These are phyloP conservation scores for Athripsodes cinereus DNA, from an alignment of 2,888 invertebrate genomes.

Conservation along the genomic window DNA sequence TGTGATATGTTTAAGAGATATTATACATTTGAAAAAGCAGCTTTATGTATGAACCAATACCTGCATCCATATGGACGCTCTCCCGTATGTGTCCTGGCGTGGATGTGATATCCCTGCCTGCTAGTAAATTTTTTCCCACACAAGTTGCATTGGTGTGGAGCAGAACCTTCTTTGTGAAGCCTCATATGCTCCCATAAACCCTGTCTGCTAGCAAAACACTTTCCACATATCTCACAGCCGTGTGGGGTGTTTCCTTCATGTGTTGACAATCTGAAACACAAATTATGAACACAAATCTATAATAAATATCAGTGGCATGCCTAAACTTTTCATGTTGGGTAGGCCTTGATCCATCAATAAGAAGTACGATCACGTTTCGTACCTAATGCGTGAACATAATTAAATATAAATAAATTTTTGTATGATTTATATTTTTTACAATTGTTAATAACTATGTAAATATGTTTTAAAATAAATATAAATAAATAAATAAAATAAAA, in stretches of 20 bases:
- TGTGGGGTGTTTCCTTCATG: conserved; percentile 40
- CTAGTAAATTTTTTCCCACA: conserved; percentile 49
- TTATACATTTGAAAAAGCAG: not conserved
- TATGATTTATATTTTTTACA: too few relatives aligned
- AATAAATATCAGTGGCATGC: too few relatives aligned
- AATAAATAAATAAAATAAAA: too few relatives aligned
- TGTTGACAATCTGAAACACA: conserved; percentile 29
- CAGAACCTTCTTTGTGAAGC: conserved; percentile 34
- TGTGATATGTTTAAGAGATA: too few relatives aligned
- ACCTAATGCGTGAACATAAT: too few relatives aligned
- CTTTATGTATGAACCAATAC: conserved; percentile 16
- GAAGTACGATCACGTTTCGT: too few relatives aligned
- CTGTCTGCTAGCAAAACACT: conserved; percentile 41
- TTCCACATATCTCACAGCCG: conserved; percentile 41
- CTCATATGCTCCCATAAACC: conserved; percentile 43
- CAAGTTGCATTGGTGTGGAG: conserved; percentile 43
- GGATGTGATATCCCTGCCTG: conserved; percentile 46
- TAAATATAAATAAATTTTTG: too few relatives aligned
- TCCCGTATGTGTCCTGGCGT: conserved; percentile 47
- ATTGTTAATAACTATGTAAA: too few relatives aligned
- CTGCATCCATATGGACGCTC: conserved; percentile 48
- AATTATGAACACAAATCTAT: too few relatives aligned
- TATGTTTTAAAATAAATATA: too few relatives aligned
- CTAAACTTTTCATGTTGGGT: too few relatives aligned
- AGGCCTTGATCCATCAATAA: too few relatives aligned